Conservation (phyloP, 2,113 vertebrate genomes). For the Oxygymnocypris stewartii region DNA sequence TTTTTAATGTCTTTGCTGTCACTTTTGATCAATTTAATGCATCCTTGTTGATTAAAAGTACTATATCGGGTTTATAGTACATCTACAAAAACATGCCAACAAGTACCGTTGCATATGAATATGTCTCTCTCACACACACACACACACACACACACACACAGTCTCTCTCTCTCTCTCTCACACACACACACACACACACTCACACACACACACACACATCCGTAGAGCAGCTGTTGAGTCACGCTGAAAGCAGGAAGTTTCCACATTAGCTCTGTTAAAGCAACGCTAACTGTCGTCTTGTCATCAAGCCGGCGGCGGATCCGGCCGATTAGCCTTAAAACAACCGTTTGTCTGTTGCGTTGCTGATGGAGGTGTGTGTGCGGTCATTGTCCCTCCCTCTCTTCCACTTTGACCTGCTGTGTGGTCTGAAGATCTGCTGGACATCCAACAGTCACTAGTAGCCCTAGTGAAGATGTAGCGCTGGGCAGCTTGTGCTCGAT, state of each 20-base stretch:
- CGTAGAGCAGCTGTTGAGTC: slow-evolving; percentile 69
- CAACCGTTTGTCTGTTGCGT: slow-evolving; percentile 61
- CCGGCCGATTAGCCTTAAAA: slow-evolving; percentile 62
- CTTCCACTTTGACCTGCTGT: slow-evolving; percentile 33
- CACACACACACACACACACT: too few species aligned
- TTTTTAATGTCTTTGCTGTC: not conserved
- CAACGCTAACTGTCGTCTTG: slow-evolving; percentile 65
- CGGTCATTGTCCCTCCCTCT: slow-evolving; percentile 38
- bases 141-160: too few species aligned
- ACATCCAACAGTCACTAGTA: slow-evolving; percentile 40
- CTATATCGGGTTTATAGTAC: not conserved
- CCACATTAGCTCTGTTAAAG: slow-evolving; percentile 72
- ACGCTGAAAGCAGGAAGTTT: slow-evolving; percentile 69
- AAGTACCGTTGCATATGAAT: not conserved
- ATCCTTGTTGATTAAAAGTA: not conserved
- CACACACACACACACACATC: slow-evolving; percentile 40
- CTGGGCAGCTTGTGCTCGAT: slow-evolving; percentile 30
- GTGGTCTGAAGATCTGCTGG: slow-evolving; percentile 26
- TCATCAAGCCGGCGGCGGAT: slow-evolving; percentile 36
- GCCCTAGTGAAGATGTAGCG: slow-evolving; percentile 14
- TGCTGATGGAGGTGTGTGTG: slow-evolving; percentile 42
- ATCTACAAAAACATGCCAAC: not conserved
- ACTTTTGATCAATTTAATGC: not conserved
- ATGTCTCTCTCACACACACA: too few species aligned
- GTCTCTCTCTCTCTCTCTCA: too few species aligned